phyloP scores from a whole-genome alignment of 37 sponge, comb jelly and placozoan species.

The Cladorhizidae sp. region DNA sequence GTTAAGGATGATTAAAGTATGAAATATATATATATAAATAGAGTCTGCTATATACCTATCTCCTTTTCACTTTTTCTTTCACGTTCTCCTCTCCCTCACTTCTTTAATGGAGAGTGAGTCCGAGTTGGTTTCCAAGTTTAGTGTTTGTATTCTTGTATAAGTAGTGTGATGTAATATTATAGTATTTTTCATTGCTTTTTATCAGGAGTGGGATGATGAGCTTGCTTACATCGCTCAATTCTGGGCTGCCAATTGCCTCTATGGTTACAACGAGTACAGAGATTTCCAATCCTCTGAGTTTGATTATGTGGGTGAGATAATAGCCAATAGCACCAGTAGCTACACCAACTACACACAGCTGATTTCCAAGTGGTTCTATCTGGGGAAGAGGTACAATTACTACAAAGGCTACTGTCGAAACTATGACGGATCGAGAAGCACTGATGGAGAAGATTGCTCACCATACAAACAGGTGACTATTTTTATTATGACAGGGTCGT shows the following conservation, averaged over 20 bases:
- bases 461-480: constrained; percentile 27
- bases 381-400: constrained; percentile 21
- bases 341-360: constrained; percentile 42
- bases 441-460: constrained; percentile 24
- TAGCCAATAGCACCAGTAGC: constrained; percentile 18
- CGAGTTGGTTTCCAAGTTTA: no score
- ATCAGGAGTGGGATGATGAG: constrained; percentile 52
- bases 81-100: no score
- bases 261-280: constrained; percentile 29
- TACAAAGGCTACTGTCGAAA: constrained; percentile 14
- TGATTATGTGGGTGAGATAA: constrained; percentile 37
- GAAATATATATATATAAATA: no score
- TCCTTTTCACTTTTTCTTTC: no score
- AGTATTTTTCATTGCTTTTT: no score
- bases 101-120: no score
- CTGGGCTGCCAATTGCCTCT: constrained; percentile 37
- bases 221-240: constrained; percentile 52
- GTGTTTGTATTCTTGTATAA: no score
- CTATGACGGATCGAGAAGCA: constrained; percentile 30
- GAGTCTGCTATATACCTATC: no score
- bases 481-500: neutral
- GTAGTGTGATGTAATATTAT: no score
- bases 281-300: constrained; percentile 21
- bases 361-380: constrained; percentile 19
- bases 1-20: no score